A percentile compares a stretch with the other conserved stretches of the same genome.
These are phyloP conservation scores for Carassius carassius DNA, from an alignment of 2,113 vertebrate genomes.

Conservation along the genomic window DNA sequence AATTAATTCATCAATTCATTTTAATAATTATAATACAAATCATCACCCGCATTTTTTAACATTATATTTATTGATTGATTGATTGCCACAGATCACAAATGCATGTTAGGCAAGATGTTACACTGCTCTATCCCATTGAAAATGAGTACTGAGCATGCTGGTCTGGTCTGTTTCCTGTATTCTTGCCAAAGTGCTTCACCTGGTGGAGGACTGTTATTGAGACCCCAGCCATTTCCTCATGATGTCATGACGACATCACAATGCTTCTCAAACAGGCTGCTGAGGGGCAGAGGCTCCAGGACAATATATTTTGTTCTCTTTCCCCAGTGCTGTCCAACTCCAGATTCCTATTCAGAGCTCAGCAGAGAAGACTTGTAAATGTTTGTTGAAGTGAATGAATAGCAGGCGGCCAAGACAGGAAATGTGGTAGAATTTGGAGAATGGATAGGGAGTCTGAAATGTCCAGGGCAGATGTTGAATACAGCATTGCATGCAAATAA, in stretches of 20 bases:
- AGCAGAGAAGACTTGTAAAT: neutral
- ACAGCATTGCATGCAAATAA: neutral
- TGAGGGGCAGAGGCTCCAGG: neutral
- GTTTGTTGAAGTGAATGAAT: conserved; percentile 8
- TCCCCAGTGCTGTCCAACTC: neutral
- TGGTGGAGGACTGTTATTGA: conserved; percentile 12
- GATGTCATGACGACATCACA: conserved; percentile 1
- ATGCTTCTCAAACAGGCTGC: conserved; percentile 15
- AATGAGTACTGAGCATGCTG: neutral
- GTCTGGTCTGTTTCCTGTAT: neutral
- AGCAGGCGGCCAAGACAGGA: conserved; percentile 1
- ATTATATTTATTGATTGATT: neutral
- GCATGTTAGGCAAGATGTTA: neutral
- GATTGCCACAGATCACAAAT: neutral
- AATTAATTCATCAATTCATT: too few species aligned
- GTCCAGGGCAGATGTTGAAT: conserved; percentile 24
- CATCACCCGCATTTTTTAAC: too few species aligned
- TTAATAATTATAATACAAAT: too few species aligned
- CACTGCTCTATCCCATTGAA: neutral
- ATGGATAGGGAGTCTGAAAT: neutral
- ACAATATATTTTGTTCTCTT: conserved; percentile 19
- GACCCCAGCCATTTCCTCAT: neutral
- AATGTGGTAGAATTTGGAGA: conserved; percentile 4
- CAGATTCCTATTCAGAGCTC: neutral
- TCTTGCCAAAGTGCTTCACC: neutral